Base-by-base conservation (phyloP, 2,113 vertebrate species). In the Myxocyprinus asiaticus region DNA sequence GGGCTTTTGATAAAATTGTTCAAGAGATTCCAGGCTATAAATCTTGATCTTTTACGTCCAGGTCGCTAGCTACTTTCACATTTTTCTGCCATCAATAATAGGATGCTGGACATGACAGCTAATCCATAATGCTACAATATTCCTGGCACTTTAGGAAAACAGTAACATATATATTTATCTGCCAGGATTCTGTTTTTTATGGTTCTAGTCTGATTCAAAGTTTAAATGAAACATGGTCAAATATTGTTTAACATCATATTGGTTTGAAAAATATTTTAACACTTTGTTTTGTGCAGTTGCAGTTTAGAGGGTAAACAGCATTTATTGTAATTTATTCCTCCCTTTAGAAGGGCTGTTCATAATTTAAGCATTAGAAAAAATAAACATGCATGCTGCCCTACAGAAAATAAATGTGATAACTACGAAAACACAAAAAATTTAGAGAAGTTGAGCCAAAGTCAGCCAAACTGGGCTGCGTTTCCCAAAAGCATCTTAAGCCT, bases 1-100 rank as follows among this genome's bases (percentile, higher is more conserved):
- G 95, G 96, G 96, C 96, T 97, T 99, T 98, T 99, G 97, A 99
- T 98, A 98, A 98, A 99, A 99, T 98, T 98, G 96, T 98, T 97
- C 95, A 94, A 96, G 95, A 96, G 97, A 97, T 98, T 96, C 94
- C 92, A 92, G 90, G 96, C 95, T 93, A 98, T 99, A 98, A 98
- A 99, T 99, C 95, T 94, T 96, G 94, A 96, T 98, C 96, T 95
- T 84, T 96, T 96, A 95, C 95, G 95, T 94, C 94, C 95, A 95
- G 94, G 93, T 94, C 93, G 91, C 94, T 87, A 88, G 94, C 96
- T 95, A 95, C 94, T 97, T 98, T 95, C 95, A 95, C 95, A 97
- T 97, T 96, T 94, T 94, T 88, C 89, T 84, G 89, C 93, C 96
- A 97, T 99, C 96, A 96, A 98, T 98, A 97, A 96, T 91, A 91